Percentiles rank a stretch among this genome's conserved stretches.
Evolutionary conservation across 2,888 invertebrate species (phyloP).

Genomic region (Phoenoteleia sp.): DNA sequence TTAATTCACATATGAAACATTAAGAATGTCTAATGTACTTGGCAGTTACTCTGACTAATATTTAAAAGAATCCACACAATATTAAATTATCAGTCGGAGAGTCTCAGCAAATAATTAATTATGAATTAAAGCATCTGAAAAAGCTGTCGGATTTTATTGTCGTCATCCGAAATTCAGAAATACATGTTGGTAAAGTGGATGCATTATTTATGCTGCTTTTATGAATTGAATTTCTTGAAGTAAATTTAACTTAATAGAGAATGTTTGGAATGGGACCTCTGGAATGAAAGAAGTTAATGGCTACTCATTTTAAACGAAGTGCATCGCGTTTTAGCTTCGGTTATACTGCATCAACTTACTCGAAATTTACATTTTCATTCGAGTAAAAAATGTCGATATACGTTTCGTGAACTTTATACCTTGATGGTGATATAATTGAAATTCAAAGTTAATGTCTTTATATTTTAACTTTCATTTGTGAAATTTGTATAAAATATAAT

Average conservation of each 20-base stretch:
- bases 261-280: not conserved
- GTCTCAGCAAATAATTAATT: not conserved
- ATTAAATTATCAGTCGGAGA: not conserved
- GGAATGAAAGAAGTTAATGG: constrained; percentile 22
- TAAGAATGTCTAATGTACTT: too few species aligned
- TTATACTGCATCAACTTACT: not conserved
- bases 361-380: too few species aligned
- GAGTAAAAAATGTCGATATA: too few species aligned
- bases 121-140: not conserved
- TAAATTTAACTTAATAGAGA: constrained; percentile 1
- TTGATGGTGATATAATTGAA: too few species aligned
- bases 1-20: not conserved
- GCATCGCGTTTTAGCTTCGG: not conserved
- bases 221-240: not conserved
- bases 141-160: not conserved
- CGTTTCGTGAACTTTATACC: too few species aligned
- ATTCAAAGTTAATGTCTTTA: too few species aligned
- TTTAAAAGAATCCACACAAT: not conserved
- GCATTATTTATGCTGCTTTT: constrained; percentile 29
- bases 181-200: constrained; percentile 1
- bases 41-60: not conserved
- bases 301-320: constrained; percentile 25
- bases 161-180: not conserved
- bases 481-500: too few species aligned
- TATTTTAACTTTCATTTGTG: too few species aligned